Evolutionary conservation across 2,888 invertebrate species (phyloP).

Genomic region (Lomographa bimaculata): DNA sequence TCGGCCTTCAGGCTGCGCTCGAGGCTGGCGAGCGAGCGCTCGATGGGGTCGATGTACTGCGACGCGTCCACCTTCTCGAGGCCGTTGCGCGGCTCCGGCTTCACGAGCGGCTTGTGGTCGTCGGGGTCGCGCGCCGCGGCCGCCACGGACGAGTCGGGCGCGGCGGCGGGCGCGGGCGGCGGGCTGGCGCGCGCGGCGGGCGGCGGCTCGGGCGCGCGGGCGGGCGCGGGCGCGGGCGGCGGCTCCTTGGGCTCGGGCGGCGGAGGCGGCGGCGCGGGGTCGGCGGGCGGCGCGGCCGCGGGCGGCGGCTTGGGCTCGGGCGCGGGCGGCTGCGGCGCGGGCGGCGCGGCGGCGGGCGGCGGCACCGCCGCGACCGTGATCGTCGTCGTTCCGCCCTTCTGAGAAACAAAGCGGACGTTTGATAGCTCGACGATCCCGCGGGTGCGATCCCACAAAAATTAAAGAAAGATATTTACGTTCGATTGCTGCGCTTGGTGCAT

Average conservation of each 20-base stretch:
- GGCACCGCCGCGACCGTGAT: slow-evolving; percentile 30
- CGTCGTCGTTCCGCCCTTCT: slow-evolving; percentile 49
- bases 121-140: slow-evolving; percentile 45
- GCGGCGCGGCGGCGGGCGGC: slow-evolving; percentile 23
- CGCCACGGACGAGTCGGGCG: slow-evolving; percentile 49
- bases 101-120: slow-evolving; percentile 51
- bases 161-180: slow-evolving; percentile 16
- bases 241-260: slow-evolving; percentile 47
- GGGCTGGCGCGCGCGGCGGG: slow-evolving; percentile 18
- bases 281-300: slow-evolving; percentile 36
- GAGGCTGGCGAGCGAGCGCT: slow-evolving; percentile 87
- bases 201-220: slow-evolving; percentile 45
- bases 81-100: slow-evolving; percentile 69
- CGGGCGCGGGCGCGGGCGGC: slow-evolving; percentile 40
- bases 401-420: slow-evolving; percentile 27
- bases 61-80: slow-evolving; percentile 71
- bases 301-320: slow-evolving; percentile 24
- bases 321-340: slow-evolving; percentile 31
- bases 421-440: neutral
- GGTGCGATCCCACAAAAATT: too few relatives aligned
- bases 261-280: slow-evolving; percentile 44
- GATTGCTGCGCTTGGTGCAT: slow-evolving; percentile 61
- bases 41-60: slow-evolving; percentile 86
- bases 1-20: slow-evolving; percentile 85
- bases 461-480: slow-evolving; percentile 64